These are phyloP conservation scores for Balaeniceps rex DNA, from an alignment of 2,113 vertebrate species.

Conservation along the genomic window DNA sequence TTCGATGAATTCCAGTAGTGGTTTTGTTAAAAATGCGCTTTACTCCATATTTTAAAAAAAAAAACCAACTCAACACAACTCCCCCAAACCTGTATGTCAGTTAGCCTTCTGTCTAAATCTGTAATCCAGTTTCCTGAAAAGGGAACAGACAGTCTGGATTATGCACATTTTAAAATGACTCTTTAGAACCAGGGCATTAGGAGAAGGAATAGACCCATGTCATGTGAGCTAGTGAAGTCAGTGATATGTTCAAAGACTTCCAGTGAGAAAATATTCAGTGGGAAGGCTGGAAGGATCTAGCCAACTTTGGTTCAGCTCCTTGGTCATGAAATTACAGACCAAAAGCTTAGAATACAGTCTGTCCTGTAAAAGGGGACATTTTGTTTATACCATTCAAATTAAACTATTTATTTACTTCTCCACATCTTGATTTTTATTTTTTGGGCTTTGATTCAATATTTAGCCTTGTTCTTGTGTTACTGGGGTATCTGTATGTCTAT, in stretches of 20 bases:
- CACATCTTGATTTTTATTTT: background rate
- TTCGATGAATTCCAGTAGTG: constrained; percentile 70
- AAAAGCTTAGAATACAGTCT: background rate
- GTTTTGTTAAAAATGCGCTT: constrained; percentile 66
- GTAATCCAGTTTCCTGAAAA: background rate
- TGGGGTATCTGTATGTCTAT: background rate
- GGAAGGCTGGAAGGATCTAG: background rate
- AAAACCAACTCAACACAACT: background rate
- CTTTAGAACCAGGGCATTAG: background rate
- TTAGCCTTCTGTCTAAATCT: constrained; percentile 21
- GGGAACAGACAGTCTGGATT: background rate
- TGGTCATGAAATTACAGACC: background rate
- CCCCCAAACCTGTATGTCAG: background rate
- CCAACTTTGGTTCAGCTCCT: background rate
- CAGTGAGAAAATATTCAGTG: background rate
- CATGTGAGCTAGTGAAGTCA: background rate
- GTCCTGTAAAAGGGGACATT: background rate
- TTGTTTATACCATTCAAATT: background rate
- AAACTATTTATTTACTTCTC: background rate
- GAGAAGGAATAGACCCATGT: background rate
- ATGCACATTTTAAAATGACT: background rate
- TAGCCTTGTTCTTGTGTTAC: background rate
- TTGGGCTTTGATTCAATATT: background rate
- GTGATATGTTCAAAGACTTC: background rate
- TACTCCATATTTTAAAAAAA: background rate